Percentiles rank a stretch among this genome's conserved stretches.
Conservation (phyloP, 2,888 invertebrate genomes). For the Latrodectus hesperus region DNA sequence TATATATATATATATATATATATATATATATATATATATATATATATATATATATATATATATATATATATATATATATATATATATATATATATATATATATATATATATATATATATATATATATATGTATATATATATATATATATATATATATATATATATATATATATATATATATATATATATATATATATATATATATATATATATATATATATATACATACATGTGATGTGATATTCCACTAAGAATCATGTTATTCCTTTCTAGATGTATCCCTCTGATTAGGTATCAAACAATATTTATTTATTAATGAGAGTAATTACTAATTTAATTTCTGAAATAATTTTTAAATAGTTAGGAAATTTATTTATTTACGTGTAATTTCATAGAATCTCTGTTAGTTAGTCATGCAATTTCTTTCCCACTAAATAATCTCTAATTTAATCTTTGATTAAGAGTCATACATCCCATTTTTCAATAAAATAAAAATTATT, state of each 20-base stretch:
- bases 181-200: not conserved
- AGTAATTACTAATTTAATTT: too few species aligned
- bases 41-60: slow-evolving; percentile 1
- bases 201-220: not conserved
- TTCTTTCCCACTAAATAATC: too few species aligned
- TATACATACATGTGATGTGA: not conserved
- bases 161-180: not conserved
- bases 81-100: slow-evolving; percentile 1
- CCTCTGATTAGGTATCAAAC: too few species aligned
- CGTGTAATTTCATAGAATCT: too few species aligned
- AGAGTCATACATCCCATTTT: too few species aligned
- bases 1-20: not conserved
- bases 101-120: slow-evolving; percentile 1
- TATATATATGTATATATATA: not conserved
- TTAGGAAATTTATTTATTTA: too few species aligned
- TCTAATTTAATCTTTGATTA: too few species aligned
- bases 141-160: not conserved
- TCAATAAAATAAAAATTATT: too few species aligned
- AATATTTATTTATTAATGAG: too few species aligned
- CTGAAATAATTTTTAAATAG: too few species aligned
- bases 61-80: slow-evolving; percentile 1
- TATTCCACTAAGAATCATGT: not conserved
- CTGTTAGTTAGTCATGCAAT: too few species aligned
- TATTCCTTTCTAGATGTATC: not conserved
- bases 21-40: slow-evolving; percentile 1